Evolutionary conservation across 2,888 invertebrate species (phyloP), one percentile per base, ranked within the genome.

Genomic region (Epinotia nisella): DNA sequence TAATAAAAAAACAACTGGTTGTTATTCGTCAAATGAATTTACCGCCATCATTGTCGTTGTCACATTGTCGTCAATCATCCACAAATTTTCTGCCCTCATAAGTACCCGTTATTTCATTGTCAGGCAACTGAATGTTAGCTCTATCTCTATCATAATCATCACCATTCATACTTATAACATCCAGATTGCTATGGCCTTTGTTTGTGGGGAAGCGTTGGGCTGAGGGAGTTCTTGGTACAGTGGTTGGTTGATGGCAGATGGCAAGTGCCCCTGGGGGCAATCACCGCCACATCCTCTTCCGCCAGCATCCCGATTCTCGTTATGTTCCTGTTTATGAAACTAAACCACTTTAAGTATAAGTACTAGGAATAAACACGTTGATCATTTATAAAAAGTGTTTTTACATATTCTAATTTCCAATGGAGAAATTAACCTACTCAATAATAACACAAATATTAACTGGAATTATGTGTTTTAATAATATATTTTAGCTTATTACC

Each of bases 241-340:
- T 74, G 72, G 66, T 49, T 70, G 61, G 72, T 77, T 78, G 75
- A 76, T 77, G 76, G 76, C 83, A 83, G 83, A 78, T 82, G 35
- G 9, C 35, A 35, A 35, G n/a, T 49, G 80, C 78, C 78, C 76
- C 58, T 74, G 83, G 79, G 88, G 87, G 84, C 89, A 89, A 86
- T 87, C 88, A 88, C 89, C 88, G 86, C 70, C 82, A 81, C 82
- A 86, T 86, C 86, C 87, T 86, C 85, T 87, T 89, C 90, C 89
- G 87, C 75, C 81, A 82, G 80, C 78, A 76, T 80, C 79, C 81
- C 80, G 76, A 80, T 77, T 76, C 77, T 80, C 76, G 70, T 72
- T 70, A 72, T 61, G 71, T 61, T 75, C 73, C 74, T 74, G 64
- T 78, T 72, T 67, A 60, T 71, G 39, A 58, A 41, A 55, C 56